Evolutionary conservation across 2,797 vertebrate genomes (phyloP).

Genomic region (Chromobotia macracanthus): DNA sequence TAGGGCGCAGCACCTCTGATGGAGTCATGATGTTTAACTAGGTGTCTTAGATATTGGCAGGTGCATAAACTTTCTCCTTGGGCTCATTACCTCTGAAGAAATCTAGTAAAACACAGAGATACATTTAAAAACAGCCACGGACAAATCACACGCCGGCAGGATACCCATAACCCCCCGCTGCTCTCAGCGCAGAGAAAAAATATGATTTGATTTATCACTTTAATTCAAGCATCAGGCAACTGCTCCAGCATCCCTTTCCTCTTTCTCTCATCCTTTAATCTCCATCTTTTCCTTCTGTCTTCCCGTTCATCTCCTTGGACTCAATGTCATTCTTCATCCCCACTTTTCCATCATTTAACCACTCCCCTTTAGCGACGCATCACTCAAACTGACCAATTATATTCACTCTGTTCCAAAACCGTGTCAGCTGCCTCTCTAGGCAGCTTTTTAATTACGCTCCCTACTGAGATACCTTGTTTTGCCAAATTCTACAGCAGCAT

Average conservation of each 20-base stretch:
- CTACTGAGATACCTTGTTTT: too few relatives aligned
- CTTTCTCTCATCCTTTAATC: slow-evolving; percentile 13
- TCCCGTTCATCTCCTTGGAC: slow-evolving; percentile 33
- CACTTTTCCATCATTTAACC: too few relatives aligned
- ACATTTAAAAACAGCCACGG: neutral
- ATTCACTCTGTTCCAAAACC: neutral
- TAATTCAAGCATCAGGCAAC: slow-evolving; percentile 68
- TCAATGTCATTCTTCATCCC: slow-evolving; percentile 43
- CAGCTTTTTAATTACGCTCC: too few relatives aligned
- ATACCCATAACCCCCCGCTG: slow-evolving; percentile 26
- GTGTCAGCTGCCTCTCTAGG: neutral
- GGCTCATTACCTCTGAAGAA: slow-evolving; percentile 40
- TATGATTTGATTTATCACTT: slow-evolving; percentile 70
- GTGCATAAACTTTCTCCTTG: neutral
- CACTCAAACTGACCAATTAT: slow-evolving; percentile 16
- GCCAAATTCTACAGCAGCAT: too few relatives aligned
- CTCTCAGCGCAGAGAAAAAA: slow-evolving; percentile 16
- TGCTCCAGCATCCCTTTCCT: slow-evolving; percentile 49
- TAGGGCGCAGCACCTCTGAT: neutral
- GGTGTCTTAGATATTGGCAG: slow-evolving; percentile 8
- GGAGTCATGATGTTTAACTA: neutral
- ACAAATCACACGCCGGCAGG: neutral
- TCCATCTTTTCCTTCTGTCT: slow-evolving; percentile 8
- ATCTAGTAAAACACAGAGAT: slow-evolving; percentile 45
- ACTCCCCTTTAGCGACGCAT: slow-evolving; percentile 11